Conservation (phyloP, 1,140 invertebrate genomes). For the Anastrepha ludens region DNA sequence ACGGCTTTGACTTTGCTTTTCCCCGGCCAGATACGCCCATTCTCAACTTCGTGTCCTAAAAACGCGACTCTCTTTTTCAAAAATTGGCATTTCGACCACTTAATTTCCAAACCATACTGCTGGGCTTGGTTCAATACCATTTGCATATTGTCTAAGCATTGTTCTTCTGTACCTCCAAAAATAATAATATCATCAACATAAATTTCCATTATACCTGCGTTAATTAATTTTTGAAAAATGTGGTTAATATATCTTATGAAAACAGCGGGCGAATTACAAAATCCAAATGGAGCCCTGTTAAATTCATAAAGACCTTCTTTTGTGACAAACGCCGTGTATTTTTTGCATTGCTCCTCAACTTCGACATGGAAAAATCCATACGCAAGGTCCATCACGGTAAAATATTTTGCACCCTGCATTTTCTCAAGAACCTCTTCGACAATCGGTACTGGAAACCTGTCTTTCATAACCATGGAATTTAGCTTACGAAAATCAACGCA, state of each 20-base stretch:
- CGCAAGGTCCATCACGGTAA: no score
- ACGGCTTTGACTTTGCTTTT: conserved; percentile 64
- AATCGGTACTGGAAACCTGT: no score
- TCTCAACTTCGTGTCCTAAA: conserved; percentile 60
- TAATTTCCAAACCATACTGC: conserved; percentile 72
- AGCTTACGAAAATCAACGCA: no score
- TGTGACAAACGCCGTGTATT: no score
- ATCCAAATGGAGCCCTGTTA: no score
- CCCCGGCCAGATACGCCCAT: conserved; percentile 59
- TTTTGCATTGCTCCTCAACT: no score
- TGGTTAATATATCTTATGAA: conserved; percentile 73
- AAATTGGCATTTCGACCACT: conserved; percentile 76
- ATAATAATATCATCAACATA: conserved; percentile 68
- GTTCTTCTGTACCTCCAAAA: conserved; percentile 59
- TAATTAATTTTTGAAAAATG: conserved; percentile 58
- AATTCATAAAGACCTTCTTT: no score
- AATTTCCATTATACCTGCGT: conserved; percentile 55
- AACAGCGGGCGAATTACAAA: conserved; percentile 70
- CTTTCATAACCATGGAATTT: no score
- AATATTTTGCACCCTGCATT: no score
- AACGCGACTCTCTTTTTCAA: conserved; percentile 68
- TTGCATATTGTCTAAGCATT: conserved; percentile 52
- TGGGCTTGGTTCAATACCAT: conserved; percentile 55
- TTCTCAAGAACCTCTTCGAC: no score
- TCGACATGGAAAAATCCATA: no score